These are phyloP conservation scores for Antedon mediterranea DNA, from an alignment of 53 echinoderm and acorn worm species.

Conservation along the genomic window DNA sequence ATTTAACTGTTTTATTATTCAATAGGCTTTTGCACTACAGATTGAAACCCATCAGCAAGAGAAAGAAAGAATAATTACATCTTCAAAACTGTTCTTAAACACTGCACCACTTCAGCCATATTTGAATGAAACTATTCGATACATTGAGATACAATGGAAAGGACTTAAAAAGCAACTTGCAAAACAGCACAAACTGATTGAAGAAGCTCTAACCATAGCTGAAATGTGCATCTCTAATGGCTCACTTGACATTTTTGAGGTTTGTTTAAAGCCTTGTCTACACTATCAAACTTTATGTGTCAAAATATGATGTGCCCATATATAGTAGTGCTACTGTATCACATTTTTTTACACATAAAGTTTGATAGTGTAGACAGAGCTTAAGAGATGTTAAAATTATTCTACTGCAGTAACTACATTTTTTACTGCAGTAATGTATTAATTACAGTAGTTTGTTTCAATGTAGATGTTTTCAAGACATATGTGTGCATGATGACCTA, in stretches of 20 bases:
- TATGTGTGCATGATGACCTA: too few relatives aligned
- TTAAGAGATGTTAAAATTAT: too few relatives aligned
- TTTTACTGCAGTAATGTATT: too few relatives aligned
- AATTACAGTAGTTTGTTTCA: too few relatives aligned
- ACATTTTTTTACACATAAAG: too few relatives aligned
- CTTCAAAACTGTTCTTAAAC: slow-evolving; percentile 28
- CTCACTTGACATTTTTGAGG: slow-evolving; percentile 14
- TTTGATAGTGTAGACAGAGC: too few relatives aligned
- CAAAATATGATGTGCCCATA: too few relatives aligned
- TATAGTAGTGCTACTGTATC: too few relatives aligned
- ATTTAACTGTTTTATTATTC: too few relatives aligned
- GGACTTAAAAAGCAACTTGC: slow-evolving; percentile 57
- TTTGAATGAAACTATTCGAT: slow-evolving; percentile 28
- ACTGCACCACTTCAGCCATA: not conserved
- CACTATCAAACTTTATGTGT: too few relatives aligned
- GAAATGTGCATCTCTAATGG: slow-evolving; percentile 48
- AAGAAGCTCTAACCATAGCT: slow-evolving; percentile 65
- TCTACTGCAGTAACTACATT: too few relatives aligned
- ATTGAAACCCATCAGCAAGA: slow-evolving; percentile 82
- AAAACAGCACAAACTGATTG: slow-evolving; percentile 68
- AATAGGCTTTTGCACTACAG: slow-evolving; percentile 78
- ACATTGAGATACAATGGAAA: slow-evolving; percentile 52
- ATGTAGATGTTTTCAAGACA: too few relatives aligned
- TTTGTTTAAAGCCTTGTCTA: not conserved
- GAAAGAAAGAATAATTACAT: slow-evolving; percentile 47